A percentile compares a stretch with the other conserved stretches of the same genome.
Conservation (phyloP, 2,888 invertebrate species). For the Aphelenchoides bicaudatus region DNA sequence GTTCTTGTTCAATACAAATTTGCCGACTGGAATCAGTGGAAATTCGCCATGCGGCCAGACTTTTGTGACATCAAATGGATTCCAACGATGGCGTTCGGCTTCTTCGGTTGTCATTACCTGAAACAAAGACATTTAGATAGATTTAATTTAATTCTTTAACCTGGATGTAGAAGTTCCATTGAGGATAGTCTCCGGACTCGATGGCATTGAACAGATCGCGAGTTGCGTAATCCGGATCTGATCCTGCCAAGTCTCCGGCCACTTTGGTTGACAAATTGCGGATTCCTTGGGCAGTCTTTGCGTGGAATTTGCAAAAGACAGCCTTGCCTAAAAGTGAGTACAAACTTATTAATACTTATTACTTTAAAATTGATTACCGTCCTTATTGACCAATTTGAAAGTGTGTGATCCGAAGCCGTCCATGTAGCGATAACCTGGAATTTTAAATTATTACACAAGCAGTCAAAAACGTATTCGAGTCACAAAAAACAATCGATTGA, state of each 20-base stretch:
- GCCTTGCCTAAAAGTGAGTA: too few species aligned
- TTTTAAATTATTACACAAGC: too few species aligned
- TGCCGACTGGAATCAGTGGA: conserved; percentile 59
- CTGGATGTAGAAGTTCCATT: conserved; percentile 64
- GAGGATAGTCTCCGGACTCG: conserved; percentile 61
- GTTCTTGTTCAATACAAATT: conserved; percentile 56
- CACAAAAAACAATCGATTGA: too few species aligned
- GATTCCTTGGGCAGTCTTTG: conserved; percentile 57
- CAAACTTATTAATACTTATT: too few species aligned
- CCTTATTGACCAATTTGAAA: conserved; percentile 58
- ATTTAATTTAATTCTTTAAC: conserved; percentile 40
- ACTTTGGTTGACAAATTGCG: conserved; percentile 45
- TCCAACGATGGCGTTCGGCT: conserved; percentile 61
- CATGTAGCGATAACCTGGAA: conserved; percentile 54
- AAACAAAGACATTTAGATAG: background rate
- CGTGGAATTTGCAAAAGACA: conserved; percentile 59
- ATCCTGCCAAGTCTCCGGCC: conserved; percentile 41
- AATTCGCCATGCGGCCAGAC: conserved; percentile 57
- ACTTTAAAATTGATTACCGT: too few species aligned
- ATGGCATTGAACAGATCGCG: conserved; percentile 63
- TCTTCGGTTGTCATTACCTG: conserved; percentile 61
- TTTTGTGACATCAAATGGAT: conserved; percentile 65
- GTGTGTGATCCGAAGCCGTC: conserved; percentile 59
- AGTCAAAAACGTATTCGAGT: too few species aligned
- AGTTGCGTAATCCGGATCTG: conserved; percentile 62